Evolutionary conservation across 2,888 invertebrate genomes (phyloP), one percentile per base, ranked within the genome.

Genomic region (Lissocephala sabroskyi): DNA sequence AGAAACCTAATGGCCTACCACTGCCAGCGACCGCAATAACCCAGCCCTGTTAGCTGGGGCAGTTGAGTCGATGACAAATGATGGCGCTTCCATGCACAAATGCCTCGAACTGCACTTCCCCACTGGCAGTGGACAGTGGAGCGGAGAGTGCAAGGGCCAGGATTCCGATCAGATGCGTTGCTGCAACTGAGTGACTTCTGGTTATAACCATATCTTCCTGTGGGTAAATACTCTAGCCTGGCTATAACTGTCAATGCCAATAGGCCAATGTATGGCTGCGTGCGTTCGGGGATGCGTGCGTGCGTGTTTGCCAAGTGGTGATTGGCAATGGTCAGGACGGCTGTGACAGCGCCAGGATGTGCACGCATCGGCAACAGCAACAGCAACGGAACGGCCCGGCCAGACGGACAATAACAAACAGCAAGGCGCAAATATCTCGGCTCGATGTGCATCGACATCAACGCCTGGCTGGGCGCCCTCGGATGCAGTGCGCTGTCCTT

Each of bases 211-310:
- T 36, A 33, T 35, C 28, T 37, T 10, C 33, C 10, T 16, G 1
- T 33, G 35, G 32, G 33, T 37, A 73, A 73, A 71, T 56, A 73
- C 55, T 58, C 76, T 56, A 23, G 23, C 44, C 51, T 41, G 56
- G 64, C 77, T 59, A 65, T 71, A 73, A 76, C 76, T 76, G 76
- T 76, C 76, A 66, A 48, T 74, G 66, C 62, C 71, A 74, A 73
- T 60, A 66, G 59, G 45, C 44, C 36, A 36, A 39, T 41, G 63
- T 52, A 3, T 56, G 59, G 32, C 19, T 54, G 18, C 39, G 28
- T 33, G 44, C n/a, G n/a, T n/a, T n/a, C n/a, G n/a, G n/a, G n/a
- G n/a, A n/a, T 48, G 48, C 44, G 44, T 45, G 35, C 39, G 14
- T 45, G 30, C 29, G 17, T 11, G 19, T 35, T 14, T n/a, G 13